Percentiles rank a stretch among this genome's conserved stretches.
Evolutionary conservation across 2,797 vertebrate genomes (phyloP).

Genomic region (Hydrocynus forskahlii): DNA sequence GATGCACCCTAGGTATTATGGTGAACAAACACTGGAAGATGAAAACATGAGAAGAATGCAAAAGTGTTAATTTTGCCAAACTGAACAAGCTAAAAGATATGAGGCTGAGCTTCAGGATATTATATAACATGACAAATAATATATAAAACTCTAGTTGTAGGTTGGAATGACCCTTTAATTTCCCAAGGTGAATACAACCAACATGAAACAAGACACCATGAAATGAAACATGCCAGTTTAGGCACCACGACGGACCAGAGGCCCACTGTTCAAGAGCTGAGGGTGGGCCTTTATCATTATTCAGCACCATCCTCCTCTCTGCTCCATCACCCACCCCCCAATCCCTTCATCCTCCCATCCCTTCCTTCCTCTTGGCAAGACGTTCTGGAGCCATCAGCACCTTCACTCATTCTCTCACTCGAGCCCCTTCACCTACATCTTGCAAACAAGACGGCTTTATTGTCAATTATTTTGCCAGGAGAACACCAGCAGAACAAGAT

Average conservation of each 20-base stretch:
- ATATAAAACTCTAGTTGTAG: too few species aligned
- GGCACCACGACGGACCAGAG: neutral
- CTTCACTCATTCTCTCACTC: slow-evolving; percentile 17
- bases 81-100: too few species aligned
- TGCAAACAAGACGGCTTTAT: slow-evolving; percentile 52
- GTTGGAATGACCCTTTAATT: too few species aligned
- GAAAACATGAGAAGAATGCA: too few species aligned
- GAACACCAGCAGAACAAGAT: slow-evolving; percentile 13
- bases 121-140: too few species aligned
- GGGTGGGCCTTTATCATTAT: slow-evolving; percentile 74
- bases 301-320: slow-evolving; percentile 55
- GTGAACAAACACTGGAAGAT: too few species aligned
- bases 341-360: neutral
- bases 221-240: neutral
- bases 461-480: slow-evolving; percentile 2
- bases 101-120: too few species aligned
- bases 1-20: too few species aligned
- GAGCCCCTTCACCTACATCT: slow-evolving; percentile 48
- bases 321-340: neutral
- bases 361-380: neutral
- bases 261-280: neutral
- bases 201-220: too few species aligned
- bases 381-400: slow-evolving; percentile 25
- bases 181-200: too few species aligned
- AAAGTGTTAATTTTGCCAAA: too few species aligned